Evolutionary conservation across 2,797 vertebrate genomes (phyloP).

Genomic region (Diceros bicornis): DNA sequence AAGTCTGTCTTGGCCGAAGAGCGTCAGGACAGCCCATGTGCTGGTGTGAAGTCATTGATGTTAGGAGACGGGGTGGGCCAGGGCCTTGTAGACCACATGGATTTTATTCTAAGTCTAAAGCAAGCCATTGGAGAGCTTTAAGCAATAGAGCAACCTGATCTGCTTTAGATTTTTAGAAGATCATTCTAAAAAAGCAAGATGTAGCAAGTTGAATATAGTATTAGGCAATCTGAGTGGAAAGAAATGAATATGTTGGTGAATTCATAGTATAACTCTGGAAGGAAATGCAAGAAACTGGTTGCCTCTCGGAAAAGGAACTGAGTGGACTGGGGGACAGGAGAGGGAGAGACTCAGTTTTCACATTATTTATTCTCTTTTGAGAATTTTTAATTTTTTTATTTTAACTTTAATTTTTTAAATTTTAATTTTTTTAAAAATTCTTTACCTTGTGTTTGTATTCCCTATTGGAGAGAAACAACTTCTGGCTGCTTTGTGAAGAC

Average conservation of each 20-base stretch:
- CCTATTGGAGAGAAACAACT: not conserved
- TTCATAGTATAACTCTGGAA: not conserved
- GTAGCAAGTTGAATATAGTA: not conserved
- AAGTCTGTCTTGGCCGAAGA: not conserved
- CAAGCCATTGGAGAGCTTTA: not conserved
- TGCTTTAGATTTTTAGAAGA: not conserved
- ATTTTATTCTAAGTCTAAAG: not conserved
- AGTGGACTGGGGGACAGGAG: not conserved
- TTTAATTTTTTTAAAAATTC: not conserved
- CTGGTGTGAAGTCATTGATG: too few relatives aligned
- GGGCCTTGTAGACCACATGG: not conserved
- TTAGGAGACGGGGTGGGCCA: accelerated
- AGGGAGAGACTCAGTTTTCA: not conserved
- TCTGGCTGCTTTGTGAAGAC: not conserved
- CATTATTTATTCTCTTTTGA: not conserved
- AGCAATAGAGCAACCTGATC: not conserved
- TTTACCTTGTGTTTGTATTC: not conserved
- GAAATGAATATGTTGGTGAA: not conserved
- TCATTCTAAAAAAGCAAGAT: not conserved
- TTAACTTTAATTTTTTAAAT: not conserved
- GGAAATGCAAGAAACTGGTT: not conserved
- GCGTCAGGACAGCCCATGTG: not conserved
- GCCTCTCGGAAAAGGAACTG: not conserved
- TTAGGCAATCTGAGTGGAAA: not conserved
- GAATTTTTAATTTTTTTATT: not conserved